Percentiles rank a stretch among this genome's conserved stretches.
phyloP scores from a whole-genome alignment of 2,888 invertebrate genomes.

The Euclidia mi region DNA sequence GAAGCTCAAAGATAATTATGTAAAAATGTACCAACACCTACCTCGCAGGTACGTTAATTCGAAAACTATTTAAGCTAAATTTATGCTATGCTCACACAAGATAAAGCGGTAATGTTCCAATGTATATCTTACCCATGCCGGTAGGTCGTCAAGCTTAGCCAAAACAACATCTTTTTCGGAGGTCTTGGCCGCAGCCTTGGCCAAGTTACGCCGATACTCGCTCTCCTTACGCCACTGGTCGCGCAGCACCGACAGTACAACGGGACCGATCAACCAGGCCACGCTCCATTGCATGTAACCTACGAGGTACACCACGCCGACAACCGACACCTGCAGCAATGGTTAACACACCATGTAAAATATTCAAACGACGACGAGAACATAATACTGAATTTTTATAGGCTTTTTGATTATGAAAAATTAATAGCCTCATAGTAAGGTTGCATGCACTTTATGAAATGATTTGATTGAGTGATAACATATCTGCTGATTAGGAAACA shows the following conservation, averaged over 20 bases:
- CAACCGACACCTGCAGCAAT: conserved; percentile 90
- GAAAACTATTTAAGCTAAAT: too few species aligned
- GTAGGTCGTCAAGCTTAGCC: conserved; percentile 96
- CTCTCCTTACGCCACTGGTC: conserved; percentile 95
- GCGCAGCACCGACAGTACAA: conserved; percentile 94
- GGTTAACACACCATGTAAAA: conserved; percentile 21
- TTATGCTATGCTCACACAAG: too few species aligned
- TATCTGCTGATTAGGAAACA: background rate
- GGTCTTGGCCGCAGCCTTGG: conserved; percentile 93
- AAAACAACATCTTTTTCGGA: conserved; percentile 97
- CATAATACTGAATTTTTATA: background rate
- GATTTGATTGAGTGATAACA: background rate
- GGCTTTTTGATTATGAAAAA: too few species aligned
- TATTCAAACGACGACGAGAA: conserved; percentile 5
- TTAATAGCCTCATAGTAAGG: too few species aligned
- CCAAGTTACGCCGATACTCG: conserved; percentile 93
- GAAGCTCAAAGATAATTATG: too few species aligned
- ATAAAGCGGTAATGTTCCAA: too few species aligned
- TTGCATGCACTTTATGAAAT: background rate
- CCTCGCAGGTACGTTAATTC: too few species aligned
- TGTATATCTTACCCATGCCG: conserved; percentile 94
- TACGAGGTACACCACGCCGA: conserved; percentile 94
- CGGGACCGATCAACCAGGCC: conserved; percentile 96
- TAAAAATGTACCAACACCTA: too few species aligned
- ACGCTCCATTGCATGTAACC: conserved; percentile 97